These are phyloP conservation scores for Alsophila aescularia DNA, from an alignment of 2,888 invertebrate species.

Conservation along the genomic window DNA sequence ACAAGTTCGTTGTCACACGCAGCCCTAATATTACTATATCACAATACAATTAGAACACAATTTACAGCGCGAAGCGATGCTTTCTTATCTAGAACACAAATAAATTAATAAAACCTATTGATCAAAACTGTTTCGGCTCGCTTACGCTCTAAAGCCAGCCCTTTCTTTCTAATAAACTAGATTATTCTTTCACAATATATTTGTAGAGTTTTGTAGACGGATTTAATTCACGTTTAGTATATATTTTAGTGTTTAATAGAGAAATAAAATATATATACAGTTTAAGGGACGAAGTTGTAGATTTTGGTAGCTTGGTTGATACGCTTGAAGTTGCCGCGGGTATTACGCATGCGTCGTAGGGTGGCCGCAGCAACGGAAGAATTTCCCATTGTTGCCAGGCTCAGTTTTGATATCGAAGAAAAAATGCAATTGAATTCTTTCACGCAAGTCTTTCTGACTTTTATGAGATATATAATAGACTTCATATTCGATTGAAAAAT, in stretches of 20 bases:
- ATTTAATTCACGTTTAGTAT: constrained; percentile 69
- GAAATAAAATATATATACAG: constrained; percentile 79
- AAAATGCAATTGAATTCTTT: constrained; percentile 46
- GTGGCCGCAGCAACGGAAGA: constrained; percentile 62
- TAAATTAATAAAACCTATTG: constrained; percentile 80
- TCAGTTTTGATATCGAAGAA: constrained; percentile 64
- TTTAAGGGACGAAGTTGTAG: constrained; percentile 74
- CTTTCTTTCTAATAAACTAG: constrained; percentile 2
- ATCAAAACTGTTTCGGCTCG: constrained; percentile 65
- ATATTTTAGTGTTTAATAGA: constrained; percentile 63
- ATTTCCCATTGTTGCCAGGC: constrained; percentile 69
- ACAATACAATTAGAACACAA: constrained; percentile 56
- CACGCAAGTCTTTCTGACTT: constrained; percentile 47
- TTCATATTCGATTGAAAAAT: constrained; percentile 48
- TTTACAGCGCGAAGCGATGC: constrained; percentile 56
- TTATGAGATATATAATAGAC: constrained; percentile 53
- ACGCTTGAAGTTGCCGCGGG: constrained; percentile 64
- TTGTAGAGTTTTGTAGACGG: constrained; percentile 62
- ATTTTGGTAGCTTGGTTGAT: constrained; percentile 70
- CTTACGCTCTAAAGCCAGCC: constrained; percentile 27
- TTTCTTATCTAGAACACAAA: constrained; percentile 72
- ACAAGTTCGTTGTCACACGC: constrained; percentile 65
- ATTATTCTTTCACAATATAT: constrained; percentile 22
- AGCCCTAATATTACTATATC: constrained; percentile 53
- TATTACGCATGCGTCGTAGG: constrained; percentile 73